Evolutionary conservation across 2,113 vertebrate genomes (phyloP), one percentile per base, ranked within the genome.

Genomic region (Pangasianodon gigas): DNA sequence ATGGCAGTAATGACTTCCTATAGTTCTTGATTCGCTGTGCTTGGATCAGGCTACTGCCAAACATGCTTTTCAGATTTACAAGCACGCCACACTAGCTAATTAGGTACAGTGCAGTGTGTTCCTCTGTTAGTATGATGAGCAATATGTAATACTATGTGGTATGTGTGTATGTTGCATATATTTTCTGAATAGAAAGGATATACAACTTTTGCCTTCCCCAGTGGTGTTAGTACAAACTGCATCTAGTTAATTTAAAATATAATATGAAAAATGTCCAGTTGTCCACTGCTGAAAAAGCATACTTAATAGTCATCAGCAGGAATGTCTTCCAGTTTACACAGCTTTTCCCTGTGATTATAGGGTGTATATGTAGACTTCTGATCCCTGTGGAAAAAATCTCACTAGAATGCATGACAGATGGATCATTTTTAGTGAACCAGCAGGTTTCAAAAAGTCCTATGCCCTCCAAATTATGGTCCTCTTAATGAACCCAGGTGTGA

Each of bases 321-420:
- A 65, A 65, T 24, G 32, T 16, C 77, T 89, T 41, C 85, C 88
- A 84, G n/a, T 46, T 69, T 75, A 52, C 79, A 87, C 29, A 46
- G 44, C 29, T 26, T 77, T 74, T 84, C 54, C 29, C 29, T 71
- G 48, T 86, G 85, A 32, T 86, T 86, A 74, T 71, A 86, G 48
- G 56, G 37, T 52, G 65, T 74, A 56, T 52, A 74, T 74, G n/a
- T 29, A 86, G 67, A 48, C 37, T 44, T 89, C 41, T 74, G 60
- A 79, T 44, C 41, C 26, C 52, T 89, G 52, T 89, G 69, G 67
- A 89, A 89, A 89, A 77, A 51, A 56, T 26, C 29, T 75, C 37
- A 60, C 65, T 84, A 56, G 58, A 89, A 89, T 84, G 8, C 29
- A 48, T 54, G 79, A 74, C 60, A 85, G 65, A 74, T 81, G 75